phyloP scores from a whole-genome alignment of 2,888 invertebrate species.

The Conomelus anceps region DNA sequence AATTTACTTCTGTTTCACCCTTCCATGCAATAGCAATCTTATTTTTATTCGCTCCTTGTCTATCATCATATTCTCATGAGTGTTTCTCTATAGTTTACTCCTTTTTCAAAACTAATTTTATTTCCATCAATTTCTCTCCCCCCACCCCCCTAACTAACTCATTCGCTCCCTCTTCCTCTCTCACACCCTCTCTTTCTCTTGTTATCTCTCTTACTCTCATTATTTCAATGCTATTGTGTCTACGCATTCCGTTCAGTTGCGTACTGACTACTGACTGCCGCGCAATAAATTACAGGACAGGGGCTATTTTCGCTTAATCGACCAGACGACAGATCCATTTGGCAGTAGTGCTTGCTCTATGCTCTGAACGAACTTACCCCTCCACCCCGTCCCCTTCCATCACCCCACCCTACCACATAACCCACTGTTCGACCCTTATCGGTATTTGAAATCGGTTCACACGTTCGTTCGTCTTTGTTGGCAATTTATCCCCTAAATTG shows the following conservation, averaged over 20 bases:
- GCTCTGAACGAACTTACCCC: too few relatives aligned
- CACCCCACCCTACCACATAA: too few relatives aligned
- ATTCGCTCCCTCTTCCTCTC: not conserved
- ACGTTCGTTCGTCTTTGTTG: not conserved
- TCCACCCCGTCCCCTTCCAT: too few relatives aligned
- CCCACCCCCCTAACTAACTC: not conserved
- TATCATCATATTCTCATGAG: too few relatives aligned
- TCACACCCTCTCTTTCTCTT: not conserved
- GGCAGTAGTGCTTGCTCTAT: too few relatives aligned
- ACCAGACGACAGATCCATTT: not conserved
- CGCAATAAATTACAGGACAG: not conserved
- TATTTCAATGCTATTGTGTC: not conserved
- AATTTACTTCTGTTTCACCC: too few relatives aligned
- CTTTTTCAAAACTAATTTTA: too few relatives aligned
- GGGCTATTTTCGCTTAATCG: not conserved
- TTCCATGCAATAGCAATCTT: too few relatives aligned
- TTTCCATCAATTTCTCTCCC: not conserved
- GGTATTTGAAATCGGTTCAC: not conserved
- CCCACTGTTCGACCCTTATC: not conserved
- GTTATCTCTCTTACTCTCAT: not conserved
- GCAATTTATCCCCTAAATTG: not conserved
- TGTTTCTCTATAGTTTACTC: too few relatives aligned
- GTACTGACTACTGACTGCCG: not conserved
- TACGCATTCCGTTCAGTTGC: not conserved
- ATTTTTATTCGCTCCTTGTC: too few relatives aligned